Percentiles rank a stretch among this genome's conserved stretches.
These are phyloP conservation scores for Aphaenogaster ashmeadi DNA, from an alignment of 1,140 invertebrate genomes.

Conservation along the genomic window DNA sequence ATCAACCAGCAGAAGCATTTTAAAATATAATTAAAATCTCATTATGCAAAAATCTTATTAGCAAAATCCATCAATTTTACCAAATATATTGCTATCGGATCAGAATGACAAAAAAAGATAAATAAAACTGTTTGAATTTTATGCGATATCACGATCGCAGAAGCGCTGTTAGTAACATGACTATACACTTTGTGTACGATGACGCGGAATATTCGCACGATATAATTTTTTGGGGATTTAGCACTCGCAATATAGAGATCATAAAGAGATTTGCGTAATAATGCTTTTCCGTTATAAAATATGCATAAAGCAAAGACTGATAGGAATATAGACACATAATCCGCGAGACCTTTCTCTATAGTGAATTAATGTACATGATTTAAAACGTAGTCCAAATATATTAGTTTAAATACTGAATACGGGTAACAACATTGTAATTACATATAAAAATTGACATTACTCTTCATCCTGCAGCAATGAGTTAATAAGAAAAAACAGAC, in stretches of 20 bases:
- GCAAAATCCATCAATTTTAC: conserved; percentile 16
- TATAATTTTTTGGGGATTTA: conserved; percentile 4
- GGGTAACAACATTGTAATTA: not conserved
- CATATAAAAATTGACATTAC: not conserved
- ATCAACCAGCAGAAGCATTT: not conserved
- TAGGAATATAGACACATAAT: not conserved
- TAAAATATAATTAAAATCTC: conserved; percentile 13
- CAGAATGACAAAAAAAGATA: conserved; percentile 38
- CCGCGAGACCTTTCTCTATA: not conserved
- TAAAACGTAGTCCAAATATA: not conserved
- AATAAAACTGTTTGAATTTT: conserved; percentile 44
- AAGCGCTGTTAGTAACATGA: conserved; percentile 21
- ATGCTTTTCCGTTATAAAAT: conserved; percentile 4
- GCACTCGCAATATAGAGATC: not conserved
- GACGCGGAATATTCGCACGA: not conserved
- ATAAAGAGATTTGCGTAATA: not conserved
- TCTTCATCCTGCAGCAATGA: not conserved
- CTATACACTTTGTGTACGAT: conserved; percentile 4
- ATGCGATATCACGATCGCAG: not conserved
- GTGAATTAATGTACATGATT: not conserved
- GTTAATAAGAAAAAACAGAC: conserved; percentile 9
- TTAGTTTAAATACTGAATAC: conserved; percentile 6
- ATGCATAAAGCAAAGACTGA: not conserved
- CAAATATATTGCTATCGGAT: conserved; percentile 9
- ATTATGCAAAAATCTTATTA: conserved; percentile 9